A percentile compares a stretch with the other conserved stretches of the same genome.
Evolutionary conservation across 2,113 vertebrate species (phyloP).

Genomic region (Pomatostomus ruficeps): DNA sequence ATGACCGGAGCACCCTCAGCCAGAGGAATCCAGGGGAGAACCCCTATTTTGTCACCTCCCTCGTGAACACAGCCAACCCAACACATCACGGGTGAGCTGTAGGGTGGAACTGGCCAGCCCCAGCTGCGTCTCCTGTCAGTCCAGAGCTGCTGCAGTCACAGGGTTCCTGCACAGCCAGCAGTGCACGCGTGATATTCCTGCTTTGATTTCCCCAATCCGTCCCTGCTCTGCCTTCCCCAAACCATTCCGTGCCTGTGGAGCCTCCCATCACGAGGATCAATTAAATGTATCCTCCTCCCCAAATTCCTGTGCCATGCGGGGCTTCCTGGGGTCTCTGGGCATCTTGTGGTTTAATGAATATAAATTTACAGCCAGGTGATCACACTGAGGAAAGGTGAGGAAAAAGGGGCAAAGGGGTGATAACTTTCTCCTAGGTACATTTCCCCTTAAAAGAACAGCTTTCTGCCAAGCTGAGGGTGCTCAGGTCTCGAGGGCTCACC

Average conservation of each 20-base stretch:
- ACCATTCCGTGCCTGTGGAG: neutral
- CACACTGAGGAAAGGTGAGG: neutral
- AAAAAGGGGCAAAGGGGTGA: neutral
- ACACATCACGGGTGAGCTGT: neutral
- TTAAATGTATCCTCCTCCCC: neutral
- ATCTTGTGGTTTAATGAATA: neutral
- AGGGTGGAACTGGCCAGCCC: neutral
- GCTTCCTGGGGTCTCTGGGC: neutral
- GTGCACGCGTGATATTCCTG: neutral
- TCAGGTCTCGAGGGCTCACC: neutral
- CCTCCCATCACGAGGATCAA: neutral
- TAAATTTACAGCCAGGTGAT: neutral
- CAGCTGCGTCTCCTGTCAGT: neutral
- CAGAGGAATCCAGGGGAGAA: neutral
- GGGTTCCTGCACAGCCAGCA: neutral
- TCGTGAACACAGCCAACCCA: neutral
- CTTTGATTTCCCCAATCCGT: neutral
- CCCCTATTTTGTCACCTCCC: neutral
- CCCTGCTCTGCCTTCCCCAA: neutral
- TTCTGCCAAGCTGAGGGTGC: neutral
- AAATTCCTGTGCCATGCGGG: rapidly evolving
- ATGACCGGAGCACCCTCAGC: neutral
- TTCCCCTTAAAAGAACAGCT: neutral
- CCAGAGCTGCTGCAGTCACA: neutral
- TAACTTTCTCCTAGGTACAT: neutral